Base-by-base conservation (phyloP, 2,888 invertebrate species). In the Epirrhoe tristata region DNA sequence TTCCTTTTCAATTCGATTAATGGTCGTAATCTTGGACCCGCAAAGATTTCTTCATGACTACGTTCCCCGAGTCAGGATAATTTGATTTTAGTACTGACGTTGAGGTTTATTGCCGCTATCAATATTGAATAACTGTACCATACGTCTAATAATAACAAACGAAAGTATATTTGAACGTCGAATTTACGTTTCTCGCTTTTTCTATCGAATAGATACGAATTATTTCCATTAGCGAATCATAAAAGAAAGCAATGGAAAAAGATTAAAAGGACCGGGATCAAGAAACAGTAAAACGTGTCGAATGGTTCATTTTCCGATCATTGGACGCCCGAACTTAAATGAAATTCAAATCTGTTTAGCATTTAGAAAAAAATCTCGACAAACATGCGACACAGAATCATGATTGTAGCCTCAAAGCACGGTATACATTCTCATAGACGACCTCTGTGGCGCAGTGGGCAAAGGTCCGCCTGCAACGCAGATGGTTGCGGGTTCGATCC, bases 1-100 rank as follows among this genome's bases (percentile, higher is more conserved):
- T 70, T 71, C 59, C 74, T 71, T 52, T 71, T 71, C 66, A 68
- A 72, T 74, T 72, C 72, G 67, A 74, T 74, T 74, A 72, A 69
- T 72, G 63, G 70, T 67, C 66, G 74, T 71, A 71, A 74, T 74
- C 71, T 70, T 73, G 71, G 70, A 67, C 67, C 73, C 69, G 70
- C 73, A 73, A 72, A 70, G 67, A 73, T 71, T 73, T 74, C 71
- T 74, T 67, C 73, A 70, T 74, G 73, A 60, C 73, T 67, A 73
- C 71, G 59, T 70, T 70, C 59, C 58, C 64, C 67, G 70, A 73
- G 60, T 73, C 71, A 69, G 71, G n/a, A 73, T 74, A 73, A 74
- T 74, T 74, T 74, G 73, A 73, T 74, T 74, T 72, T 68, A 72
- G 70, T 71, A 74, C 56, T 66, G 54, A 69, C 64, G 43, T 59